Evolutionary conservation across 2,888 invertebrate species (phyloP), one percentile per base, ranked within the genome.

Genomic region (Suillia variegata): DNA sequence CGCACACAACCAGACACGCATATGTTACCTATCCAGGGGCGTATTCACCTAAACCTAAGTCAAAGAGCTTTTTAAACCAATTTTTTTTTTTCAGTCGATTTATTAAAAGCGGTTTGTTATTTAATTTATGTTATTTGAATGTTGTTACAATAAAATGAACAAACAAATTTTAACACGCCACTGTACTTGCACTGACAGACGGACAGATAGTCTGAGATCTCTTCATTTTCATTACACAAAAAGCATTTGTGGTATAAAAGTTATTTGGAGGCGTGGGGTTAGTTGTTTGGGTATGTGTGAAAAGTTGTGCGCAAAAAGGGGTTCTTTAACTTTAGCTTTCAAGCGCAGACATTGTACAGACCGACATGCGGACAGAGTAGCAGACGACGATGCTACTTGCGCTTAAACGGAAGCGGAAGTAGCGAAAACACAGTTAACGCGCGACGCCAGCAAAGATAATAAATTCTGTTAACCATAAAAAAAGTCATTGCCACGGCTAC

Each of bases 401-500:
- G n/a, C 38, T n/a, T 3, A 45, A 45, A 4, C 45, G 20, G 45
- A 17, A 45, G 45, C 45, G 45, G 18, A 45, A 45, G 45, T n/a
- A 38, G 38, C 38, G n/a, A 45, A 45, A 10, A 38, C 13, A 13
- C 31, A 31, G 31, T 12, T 12, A 31, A 31, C 31, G 12, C 31
- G 31, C 31, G 13, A 5, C 45, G 18, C 45, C 13, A 13, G 18
- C 13, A 20, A 45, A 45, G 18, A 20, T 18, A 45, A 45, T 45
- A 45, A 45, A 45, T 45, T 45, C 20, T 18, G 18, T 45, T 18
- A 45, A 45, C 20, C 45, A 45, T 45, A 45, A 45, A 45, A 17
- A n/a, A n/a, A n/a, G n/a, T n/a, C 45, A 45, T 18, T 45, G 17
- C 18, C 45, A 45, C 45, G 6, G 18, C 45, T 20, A 18, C 38